Evolutionary conservation across 2,888 invertebrate genomes (phyloP), one percentile per base, ranked within the genome.

Genomic region (Apamea crenata): DNA sequence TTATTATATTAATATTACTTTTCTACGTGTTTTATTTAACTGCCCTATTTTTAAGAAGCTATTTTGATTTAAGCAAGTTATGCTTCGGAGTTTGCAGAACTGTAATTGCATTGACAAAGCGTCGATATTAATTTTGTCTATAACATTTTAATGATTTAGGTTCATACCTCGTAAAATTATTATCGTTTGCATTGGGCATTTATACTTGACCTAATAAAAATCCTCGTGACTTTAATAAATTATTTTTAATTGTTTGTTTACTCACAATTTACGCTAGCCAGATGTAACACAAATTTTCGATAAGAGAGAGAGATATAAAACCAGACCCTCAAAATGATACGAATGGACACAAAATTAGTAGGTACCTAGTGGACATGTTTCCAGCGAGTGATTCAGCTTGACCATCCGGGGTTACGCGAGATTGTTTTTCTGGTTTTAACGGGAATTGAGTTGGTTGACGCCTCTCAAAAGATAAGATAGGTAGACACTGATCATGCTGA

Each of bases 221-320:
- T 79, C 21, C 70, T 71, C 29, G 36, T 80, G 66, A 79, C 21
- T 59, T 36, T n/a, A 36, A 16, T 79, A 16, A 44, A 71, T 67
- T 0, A n/a, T 59, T 77, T 65, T 81, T 65, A 61, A 32, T 61
- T 80, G 71, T 84, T 80, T 80, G 32, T 82, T 84, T 84, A 82
- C 81, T 63, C 36, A 65, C 72, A 82, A 59, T 10, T 69, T 25
- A n/a, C 16, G 14, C 50, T 21, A 40, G n/a, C 67, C 80, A 80
- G 71, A 82, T 80, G 82, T 67, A 21, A 53, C n/a, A 71, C 84
- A 63, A 36, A 80, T 82, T 53, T 47, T 63, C 8, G 84, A 72
- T 82, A 72, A 50, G 10, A 44, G 14, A 44, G 25, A 59, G 14
- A 44, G 25, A 59, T 61, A 40, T 32, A 53, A 66, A 59, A 77